These are phyloP conservation scores for Elysia chlorotica DNA, from an alignment of 1,140 invertebrate genomes.

Conservation along the genomic window DNA sequence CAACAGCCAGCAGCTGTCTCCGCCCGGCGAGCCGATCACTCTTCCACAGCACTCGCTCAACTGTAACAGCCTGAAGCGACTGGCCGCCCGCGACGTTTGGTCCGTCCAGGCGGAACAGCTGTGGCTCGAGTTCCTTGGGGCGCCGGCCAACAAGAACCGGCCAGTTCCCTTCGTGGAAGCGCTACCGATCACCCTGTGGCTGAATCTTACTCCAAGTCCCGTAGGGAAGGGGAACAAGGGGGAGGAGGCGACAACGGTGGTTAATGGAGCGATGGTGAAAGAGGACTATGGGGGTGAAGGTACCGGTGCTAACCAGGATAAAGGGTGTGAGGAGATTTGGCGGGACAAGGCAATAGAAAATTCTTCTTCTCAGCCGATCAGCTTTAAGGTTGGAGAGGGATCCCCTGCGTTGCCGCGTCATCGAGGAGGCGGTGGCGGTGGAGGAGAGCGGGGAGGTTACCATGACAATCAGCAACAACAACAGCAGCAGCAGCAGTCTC, in stretches of 20 bases:
- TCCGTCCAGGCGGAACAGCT: conserved; percentile 76
- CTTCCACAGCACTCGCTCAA: conserved; percentile 68
- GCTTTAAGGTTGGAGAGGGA: too few relatives aligned
- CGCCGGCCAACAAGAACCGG: conserved; percentile 67
- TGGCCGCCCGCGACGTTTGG: conserved; percentile 79
- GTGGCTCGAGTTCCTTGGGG: conserved; percentile 91
- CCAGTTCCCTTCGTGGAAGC: conserved; percentile 88
- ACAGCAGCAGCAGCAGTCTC: neutral
- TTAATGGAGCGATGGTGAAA: neutral
- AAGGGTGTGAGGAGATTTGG: too few relatives aligned
- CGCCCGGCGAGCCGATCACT: neutral
- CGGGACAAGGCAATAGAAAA: too few relatives aligned
- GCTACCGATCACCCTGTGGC: conserved; percentile 85
- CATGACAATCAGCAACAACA: neutral
- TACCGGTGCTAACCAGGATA: too few relatives aligned
- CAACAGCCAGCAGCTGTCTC: neutral
- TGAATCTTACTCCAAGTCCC: conserved; percentile 33
- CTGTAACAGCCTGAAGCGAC: conserved; percentile 68
- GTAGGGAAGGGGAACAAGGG: neutral
- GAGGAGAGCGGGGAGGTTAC: neutral
- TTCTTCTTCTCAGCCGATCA: too few relatives aligned
- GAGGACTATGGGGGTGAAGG: too few relatives aligned
- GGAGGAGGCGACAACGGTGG: neutral
- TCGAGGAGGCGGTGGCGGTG: neutral
- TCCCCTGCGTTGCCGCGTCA: too few relatives aligned